Evolutionary conservation across 2,888 invertebrate genomes (phyloP), one percentile per base, ranked within the genome.

Genomic region (Mimachlamys varia): DNA sequence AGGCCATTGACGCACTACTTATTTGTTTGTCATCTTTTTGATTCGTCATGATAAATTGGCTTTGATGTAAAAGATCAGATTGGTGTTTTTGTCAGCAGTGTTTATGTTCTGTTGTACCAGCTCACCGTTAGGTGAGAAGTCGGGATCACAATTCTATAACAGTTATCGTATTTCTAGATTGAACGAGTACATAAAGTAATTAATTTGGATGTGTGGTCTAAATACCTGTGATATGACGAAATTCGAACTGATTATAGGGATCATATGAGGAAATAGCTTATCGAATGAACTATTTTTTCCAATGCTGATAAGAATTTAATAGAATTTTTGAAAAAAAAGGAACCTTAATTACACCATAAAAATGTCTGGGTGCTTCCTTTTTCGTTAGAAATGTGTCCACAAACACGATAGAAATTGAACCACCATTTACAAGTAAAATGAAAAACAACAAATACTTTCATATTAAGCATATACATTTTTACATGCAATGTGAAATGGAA

Each of bases 41-140:
- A 58, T 7, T 58, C n/a, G 22, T 58, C 58, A 58, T 58, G 58
- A 58, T 58, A n/a, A 58, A 58, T 58, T 7, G 58, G 58, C 58
- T 58, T 58, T 58, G 58, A 58, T 58, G 58, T 58, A 22, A 58
- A 58, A 58, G 58, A 58, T 58, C 58, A 58, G n/a, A 58, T 58
- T 58, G 58, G 3, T 58, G 58, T 22, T 58, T 22, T 58, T 58
- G 58, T 58, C n/a, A 19, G 19, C 0, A 58, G 22, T 22, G 4
- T 22, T 58, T n/a, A 0, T 58, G 22, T 3, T 19, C 58, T 58
- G n/a, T 58, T 58, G 58, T 58, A 22, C 13, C 58, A 0, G 7
- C 2, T 19, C n/a, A 19, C n/a, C 22, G 19, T 19, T n/a, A 58
- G 58, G 58, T n/a, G 58, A 58, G 58, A 58, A 58, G 58, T 58